Conservation (phyloP, 2,113 vertebrate species). For the Ictidomys tridecemlineatus region DNA sequence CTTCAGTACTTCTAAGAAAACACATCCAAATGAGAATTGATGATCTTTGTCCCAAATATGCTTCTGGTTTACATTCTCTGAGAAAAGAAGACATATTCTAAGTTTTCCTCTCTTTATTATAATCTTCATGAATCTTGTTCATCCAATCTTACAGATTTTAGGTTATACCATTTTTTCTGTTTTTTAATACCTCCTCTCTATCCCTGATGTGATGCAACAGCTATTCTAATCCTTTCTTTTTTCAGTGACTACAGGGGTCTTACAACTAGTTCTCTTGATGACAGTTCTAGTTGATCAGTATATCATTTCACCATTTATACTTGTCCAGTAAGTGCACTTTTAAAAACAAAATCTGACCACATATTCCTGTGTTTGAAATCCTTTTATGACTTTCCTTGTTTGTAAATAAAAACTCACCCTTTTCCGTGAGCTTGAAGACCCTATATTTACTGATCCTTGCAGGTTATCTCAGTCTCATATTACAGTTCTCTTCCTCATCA, state of each 20-base stretch:
- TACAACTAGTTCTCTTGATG: not conserved
- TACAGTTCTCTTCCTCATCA: not conserved
- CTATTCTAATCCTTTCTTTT: not conserved
- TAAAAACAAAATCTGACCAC: not conserved
- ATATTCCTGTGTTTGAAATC: not conserved
- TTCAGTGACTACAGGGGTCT: not conserved
- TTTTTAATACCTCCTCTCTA: not conserved
- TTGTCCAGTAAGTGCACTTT: not conserved
- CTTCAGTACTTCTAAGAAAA: not conserved
- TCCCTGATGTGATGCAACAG: not conserved
- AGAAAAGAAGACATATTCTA: not conserved
- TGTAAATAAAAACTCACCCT: not conserved
- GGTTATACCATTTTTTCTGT: too few relatives aligned
- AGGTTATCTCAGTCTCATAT: not conserved
- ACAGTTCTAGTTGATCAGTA: not conserved
- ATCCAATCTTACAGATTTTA: not conserved
- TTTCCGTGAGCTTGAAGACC: not conserved
- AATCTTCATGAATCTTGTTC: not conserved
- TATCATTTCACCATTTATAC: not conserved
- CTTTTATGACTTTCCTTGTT: not conserved
- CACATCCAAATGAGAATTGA: not conserved
- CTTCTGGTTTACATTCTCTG: not conserved
- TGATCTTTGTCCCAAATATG: not conserved
- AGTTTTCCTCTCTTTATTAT: not conserved
- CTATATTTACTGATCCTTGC: not conserved